Evolutionary conservation across 2,888 invertebrate species (phyloP).

Genomic region (Metalampra italica): DNA sequence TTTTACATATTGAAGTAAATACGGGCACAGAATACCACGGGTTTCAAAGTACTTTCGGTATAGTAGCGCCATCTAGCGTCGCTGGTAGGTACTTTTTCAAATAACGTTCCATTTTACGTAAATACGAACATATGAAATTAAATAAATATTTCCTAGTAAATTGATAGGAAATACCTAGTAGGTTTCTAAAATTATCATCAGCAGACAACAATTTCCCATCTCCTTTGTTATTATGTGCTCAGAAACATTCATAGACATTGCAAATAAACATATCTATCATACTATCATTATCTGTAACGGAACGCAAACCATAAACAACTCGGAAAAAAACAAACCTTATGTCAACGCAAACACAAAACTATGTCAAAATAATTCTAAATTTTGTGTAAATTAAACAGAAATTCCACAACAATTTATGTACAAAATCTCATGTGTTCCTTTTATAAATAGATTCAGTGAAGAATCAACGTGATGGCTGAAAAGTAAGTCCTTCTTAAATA

Average conservation of each 20-base stretch:
- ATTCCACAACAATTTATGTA: constrained; percentile 48
- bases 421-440: constrained; percentile 56
- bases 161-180: no score
- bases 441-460: constrained; percentile 38
- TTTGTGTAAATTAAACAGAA: constrained; percentile 66
- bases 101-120: background rate
- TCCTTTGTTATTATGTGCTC: no score
- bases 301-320: background rate
- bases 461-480: constrained; percentile 59
- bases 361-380: constrained; percentile 73
- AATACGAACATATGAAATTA: background rate
- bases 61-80: background rate
- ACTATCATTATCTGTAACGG: background rate
- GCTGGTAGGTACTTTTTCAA: background rate
- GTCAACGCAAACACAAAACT: constrained; percentile 76
- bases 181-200: no score
- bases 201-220: no score
- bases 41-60: no score
- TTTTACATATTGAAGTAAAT: no score
- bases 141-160: no score
- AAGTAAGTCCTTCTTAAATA: constrained; percentile 52
- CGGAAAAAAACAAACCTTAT: constrained; percentile 28
- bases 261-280: no score
- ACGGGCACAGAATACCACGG: constrained; percentile 3
- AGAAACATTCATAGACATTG: no score